Evolutionary conservation across 2,888 invertebrate species (phyloP).

Genomic region (Danaus chrysippus): DNA sequence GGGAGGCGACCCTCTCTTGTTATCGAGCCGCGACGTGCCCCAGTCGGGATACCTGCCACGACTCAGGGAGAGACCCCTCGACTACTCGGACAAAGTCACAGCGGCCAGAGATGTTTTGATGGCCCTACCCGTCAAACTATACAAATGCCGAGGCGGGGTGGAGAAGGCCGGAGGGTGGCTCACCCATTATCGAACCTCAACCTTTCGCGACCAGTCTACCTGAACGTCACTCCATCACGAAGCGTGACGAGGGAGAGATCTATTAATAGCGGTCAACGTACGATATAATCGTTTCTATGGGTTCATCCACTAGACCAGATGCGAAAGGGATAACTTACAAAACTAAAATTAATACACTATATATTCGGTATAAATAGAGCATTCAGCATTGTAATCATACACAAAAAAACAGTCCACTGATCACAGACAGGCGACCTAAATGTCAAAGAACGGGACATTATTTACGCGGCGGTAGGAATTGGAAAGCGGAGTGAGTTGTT

Average conservation of each 20-base stretch:
- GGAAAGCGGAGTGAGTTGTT: constrained; percentile 39
- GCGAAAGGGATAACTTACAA: constrained; percentile 11
- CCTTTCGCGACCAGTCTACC: constrained; percentile 14
- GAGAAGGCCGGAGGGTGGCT: constrained; percentile 13
- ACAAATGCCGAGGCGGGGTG: constrained; percentile 12
- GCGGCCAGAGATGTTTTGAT: constrained; percentile 39
- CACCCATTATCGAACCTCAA: constrained; percentile 18
- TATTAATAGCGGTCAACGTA: constrained; percentile 3
- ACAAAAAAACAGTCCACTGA: constrained; percentile 4
- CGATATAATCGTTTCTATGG: constrained; percentile 2
- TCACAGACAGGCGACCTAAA: constrained; percentile 20
- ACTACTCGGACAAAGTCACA: constrained; percentile 48
- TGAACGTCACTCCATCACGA: constrained; percentile 6
- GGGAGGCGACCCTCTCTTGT: constrained; percentile 38
- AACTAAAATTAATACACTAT: constrained; percentile 8
- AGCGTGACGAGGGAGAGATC: constrained; percentile 6
- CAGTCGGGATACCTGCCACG: constrained; percentile 45
- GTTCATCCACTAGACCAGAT: background rate
- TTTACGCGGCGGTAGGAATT: constrained; percentile 34
- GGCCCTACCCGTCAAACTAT: constrained; percentile 17
- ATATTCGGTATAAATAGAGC: constrained; percentile 8
- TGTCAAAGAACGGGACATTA: constrained; percentile 29
- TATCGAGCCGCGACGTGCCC: constrained; percentile 56
- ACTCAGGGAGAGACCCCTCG: constrained; percentile 50
- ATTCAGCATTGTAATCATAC: background rate